Conservation (phyloP, 1,140 invertebrate genomes). For the Macrostomum lignano region DNA sequence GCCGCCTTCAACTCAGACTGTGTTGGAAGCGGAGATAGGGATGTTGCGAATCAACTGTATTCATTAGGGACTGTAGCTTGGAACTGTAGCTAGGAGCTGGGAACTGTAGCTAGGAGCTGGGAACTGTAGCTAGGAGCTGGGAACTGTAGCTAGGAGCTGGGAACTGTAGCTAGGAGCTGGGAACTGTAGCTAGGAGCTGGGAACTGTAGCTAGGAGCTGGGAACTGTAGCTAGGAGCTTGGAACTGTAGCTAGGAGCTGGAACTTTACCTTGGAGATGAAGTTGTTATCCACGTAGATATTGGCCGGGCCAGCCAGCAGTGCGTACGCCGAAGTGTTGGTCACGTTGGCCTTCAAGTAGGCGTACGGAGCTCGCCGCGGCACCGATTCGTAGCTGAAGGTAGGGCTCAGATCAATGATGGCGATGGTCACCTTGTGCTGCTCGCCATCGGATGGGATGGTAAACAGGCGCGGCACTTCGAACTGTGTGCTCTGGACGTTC, state of each 20-base stretch:
- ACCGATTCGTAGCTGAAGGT: conserved; percentile 18
- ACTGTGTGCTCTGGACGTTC: neutral
- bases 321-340: conserved; percentile 19
- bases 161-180: too few species aligned
- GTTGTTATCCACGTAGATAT: conserved; percentile 26
- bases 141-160: too few species aligned
- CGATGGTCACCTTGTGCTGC: conserved; percentile 13
- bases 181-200: too few species aligned
- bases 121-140: too few species aligned
- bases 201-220: too few species aligned
- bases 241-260: too few species aligned
- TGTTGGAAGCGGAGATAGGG: too few species aligned
- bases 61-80: too few species aligned
- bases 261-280: conserved; percentile 28
- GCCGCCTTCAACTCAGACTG: conserved; percentile 19
- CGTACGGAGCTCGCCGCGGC: conserved; percentile 17
- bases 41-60: too few species aligned
- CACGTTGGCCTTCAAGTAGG: conserved; percentile 22
- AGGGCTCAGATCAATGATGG: conserved; percentile 18
- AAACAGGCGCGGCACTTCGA: neutral
- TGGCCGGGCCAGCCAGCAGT: conserved; percentile 20
- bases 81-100: too few species aligned
- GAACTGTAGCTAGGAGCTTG: too few species aligned
- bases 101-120: too few species aligned
- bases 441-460: neutral